phyloP scores from a whole-genome alignment of 2,113 vertebrate species.

The Peromyscus leucopus region DNA sequence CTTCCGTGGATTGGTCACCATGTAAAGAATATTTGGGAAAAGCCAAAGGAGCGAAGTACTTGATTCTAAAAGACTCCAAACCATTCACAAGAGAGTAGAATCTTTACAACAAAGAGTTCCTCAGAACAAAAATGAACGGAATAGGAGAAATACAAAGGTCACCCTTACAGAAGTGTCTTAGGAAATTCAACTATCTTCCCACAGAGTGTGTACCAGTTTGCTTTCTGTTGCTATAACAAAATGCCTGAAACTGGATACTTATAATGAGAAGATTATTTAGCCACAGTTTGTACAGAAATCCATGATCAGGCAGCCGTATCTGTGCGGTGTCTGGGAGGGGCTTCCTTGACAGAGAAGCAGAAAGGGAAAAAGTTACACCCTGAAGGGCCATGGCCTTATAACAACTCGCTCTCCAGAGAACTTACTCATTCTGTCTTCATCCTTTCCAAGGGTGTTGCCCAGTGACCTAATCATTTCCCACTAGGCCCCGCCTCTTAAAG shows the following conservation, averaged over 20 bases:
- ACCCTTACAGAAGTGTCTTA: rapidly evolving
- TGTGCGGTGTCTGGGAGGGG: not conserved
- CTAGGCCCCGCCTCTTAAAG: not conserved
- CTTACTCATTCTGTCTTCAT: not conserved
- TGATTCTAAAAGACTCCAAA: not conserved
- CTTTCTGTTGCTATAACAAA: not conserved
- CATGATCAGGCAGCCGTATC: not conserved
- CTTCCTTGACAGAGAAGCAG: not conserved
- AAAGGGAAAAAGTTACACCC: not conserved
- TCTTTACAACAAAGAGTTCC: not conserved
- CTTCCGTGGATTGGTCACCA: too few relatives aligned
- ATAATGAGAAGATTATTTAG: not conserved
- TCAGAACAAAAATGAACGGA: not conserved
- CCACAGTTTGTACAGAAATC: not conserved
- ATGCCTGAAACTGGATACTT: not conserved
- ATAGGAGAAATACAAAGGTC: not conserved
- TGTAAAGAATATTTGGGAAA: not conserved
- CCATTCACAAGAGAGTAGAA: not conserved
- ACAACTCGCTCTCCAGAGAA: not conserved
- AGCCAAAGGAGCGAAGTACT: not conserved
- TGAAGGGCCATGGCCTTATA: too few relatives aligned
- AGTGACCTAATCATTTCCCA: not conserved
- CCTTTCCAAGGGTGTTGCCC: not conserved
- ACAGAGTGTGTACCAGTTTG: not conserved
- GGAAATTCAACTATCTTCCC: not conserved